phyloP scores from a whole-genome alignment of 1,140 invertebrate species.

The Musca domestica region DNA sequence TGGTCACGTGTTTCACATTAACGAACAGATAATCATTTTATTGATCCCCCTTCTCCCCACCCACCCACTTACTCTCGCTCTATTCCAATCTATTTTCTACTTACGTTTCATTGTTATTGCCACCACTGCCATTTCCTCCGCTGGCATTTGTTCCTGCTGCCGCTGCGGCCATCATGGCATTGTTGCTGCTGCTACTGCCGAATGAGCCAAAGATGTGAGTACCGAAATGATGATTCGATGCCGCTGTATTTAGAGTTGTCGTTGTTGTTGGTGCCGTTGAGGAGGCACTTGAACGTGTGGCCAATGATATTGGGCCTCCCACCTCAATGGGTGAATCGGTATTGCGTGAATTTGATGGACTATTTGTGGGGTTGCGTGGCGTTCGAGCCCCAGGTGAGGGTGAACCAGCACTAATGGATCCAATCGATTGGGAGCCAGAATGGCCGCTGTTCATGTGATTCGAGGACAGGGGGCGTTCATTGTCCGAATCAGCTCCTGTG shows the following conservation, averaged over 20 bases:
- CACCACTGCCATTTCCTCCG: neutral
- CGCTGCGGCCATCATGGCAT: neutral
- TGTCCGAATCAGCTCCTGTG: slow-evolving; percentile 41
- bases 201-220: slow-evolving; percentile 49
- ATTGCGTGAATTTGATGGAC: slow-evolving; percentile 46
- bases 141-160: too few species aligned
- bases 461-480: slow-evolving; percentile 49
- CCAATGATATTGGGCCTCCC: slow-evolving; percentile 51
- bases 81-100: neutral
- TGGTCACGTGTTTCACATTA: slow-evolving; percentile 19
- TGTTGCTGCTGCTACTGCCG: slow-evolving; percentile 28
- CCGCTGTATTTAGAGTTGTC: slow-evolving; percentile 37
- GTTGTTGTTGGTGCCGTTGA: slow-evolving; percentile 16
- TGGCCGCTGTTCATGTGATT: slow-evolving; percentile 40
- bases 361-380: slow-evolving; percentile 31
- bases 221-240: slow-evolving; percentile 43
- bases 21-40: neutral
- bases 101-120: slow-evolving; percentile 18
- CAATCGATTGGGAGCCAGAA: slow-evolving; percentile 50
- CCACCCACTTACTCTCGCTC: too few species aligned
- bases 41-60: too few species aligned
- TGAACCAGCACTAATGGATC: slow-evolving; percentile 51
- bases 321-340: slow-evolving; percentile 55
- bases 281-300: slow-evolving; percentile 26
- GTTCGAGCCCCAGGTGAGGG: slow-evolving; percentile 47